Conservation (phyloP, 2,797 vertebrate genomes). For the Phalanger gymnotis region DNA sequence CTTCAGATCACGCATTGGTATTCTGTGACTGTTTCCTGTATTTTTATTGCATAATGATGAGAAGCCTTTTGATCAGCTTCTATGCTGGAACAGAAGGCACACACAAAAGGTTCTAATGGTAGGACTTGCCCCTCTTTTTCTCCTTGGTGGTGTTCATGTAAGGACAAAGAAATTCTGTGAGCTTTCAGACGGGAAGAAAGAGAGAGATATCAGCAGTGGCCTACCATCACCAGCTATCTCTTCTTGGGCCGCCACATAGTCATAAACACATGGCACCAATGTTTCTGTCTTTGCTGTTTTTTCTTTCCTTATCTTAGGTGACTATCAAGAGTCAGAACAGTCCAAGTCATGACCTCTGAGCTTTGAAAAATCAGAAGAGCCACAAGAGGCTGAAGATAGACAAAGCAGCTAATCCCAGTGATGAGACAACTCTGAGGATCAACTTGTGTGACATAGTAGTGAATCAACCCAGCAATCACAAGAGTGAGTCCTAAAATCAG, state of each 20-base stretch:
- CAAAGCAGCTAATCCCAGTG: background rate
- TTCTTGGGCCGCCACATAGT: background rate
- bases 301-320: background rate
- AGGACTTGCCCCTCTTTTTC: background rate
- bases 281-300: background rate
- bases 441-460: background rate
- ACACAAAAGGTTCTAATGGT: background rate
- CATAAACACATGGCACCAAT: background rate
- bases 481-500: background rate
- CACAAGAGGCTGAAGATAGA: background rate
- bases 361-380: background rate
- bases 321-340: background rate
- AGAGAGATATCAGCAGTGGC: background rate
- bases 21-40: background rate
- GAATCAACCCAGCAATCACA: background rate
- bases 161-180: background rate
- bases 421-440: background rate
- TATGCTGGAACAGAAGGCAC: background rate
- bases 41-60: background rate
- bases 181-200: background rate
- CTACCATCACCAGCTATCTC: background rate
- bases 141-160: background rate
- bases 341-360: background rate
- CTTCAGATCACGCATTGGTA: background rate
- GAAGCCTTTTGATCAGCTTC: background rate